Evolutionary conservation across 2,797 vertebrate genomes (phyloP).

Genomic region (Epinephelus coioides): DNA sequence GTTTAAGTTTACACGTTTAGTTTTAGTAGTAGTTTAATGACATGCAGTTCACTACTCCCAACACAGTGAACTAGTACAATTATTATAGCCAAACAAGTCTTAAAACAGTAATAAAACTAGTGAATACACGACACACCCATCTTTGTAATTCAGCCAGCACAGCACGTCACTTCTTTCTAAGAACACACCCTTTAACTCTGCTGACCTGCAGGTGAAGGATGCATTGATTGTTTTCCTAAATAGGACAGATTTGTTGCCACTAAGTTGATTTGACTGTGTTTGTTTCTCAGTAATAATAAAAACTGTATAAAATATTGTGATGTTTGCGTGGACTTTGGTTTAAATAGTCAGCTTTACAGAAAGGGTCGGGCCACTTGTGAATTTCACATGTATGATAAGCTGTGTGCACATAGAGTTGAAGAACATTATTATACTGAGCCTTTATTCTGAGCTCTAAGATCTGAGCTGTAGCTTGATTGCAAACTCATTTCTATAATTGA

Average conservation of each 20-base stretch:
- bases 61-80: background rate
- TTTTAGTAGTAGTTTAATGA: too few relatives aligned
- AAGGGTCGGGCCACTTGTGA: background rate
- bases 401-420: background rate
- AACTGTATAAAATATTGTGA: too few relatives aligned
- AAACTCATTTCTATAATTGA: background rate
- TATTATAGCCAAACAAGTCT: background rate
- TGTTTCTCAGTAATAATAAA: too few relatives aligned
- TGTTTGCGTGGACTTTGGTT: background rate
- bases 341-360: background rate
- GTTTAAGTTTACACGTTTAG: too few relatives aligned
- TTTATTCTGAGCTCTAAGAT: background rate
- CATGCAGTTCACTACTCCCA: too few relatives aligned
- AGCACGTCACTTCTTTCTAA: background rate
- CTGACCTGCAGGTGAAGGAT: background rate
- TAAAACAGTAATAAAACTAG: background rate
- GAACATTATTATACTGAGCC: background rate
- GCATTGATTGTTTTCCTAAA: background rate
- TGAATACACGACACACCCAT: background rate
- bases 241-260: too few relatives aligned
- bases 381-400: background rate
- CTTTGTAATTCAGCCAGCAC: background rate
- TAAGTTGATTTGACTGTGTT: too few relatives aligned
- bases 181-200: conserved; percentile 8
- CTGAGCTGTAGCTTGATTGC: background rate